Evolutionary conservation across 2,888 invertebrate genomes (phyloP).

Genomic region (Dryobota labecula): DNA sequence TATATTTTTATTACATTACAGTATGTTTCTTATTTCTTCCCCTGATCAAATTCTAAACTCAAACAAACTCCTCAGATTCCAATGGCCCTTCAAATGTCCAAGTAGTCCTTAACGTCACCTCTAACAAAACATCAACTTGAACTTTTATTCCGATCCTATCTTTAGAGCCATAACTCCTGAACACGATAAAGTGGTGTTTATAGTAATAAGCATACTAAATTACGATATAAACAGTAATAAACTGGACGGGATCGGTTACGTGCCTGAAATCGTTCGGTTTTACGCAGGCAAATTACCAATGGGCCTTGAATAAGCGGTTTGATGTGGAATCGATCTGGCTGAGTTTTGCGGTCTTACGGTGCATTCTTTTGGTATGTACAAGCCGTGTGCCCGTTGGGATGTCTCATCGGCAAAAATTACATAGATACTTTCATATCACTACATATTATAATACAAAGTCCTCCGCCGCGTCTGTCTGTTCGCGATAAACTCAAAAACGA

Average conservation of each 20-base stretch:
- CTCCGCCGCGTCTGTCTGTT: too few species aligned
- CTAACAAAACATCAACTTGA: conserved; percentile 25
- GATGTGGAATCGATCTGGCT: conserved; percentile 15
- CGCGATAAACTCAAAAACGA: too few species aligned
- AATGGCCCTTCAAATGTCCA: neutral
- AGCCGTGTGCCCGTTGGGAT: neutral
- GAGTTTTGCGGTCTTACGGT: neutral
- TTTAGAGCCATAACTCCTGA: conserved; percentile 25
- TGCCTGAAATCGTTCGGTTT: conserved; percentile 45
- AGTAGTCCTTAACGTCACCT: conserved; percentile 9
- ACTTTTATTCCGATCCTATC: conserved; percentile 32
- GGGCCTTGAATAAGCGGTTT: conserved; percentile 14
- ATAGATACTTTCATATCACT: too few species aligned
- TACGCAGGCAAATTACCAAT: conserved; percentile 38
- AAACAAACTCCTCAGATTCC: conserved; percentile 18
- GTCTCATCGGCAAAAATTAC: neutral
- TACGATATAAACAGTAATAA: conserved; percentile 53
- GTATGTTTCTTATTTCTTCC: neutral
- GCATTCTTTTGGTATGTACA: conserved; percentile 16
- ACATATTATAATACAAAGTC: too few species aligned
- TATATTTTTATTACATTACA: neutral
- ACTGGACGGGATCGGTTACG: conserved; percentile 44
- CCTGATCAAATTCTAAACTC: neutral
- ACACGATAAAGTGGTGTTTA: conserved; percentile 53
- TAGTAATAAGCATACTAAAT: conserved; percentile 47